These are phyloP conservation scores for Danio jaintianensis DNA, from an alignment of 2,797 vertebrate species.

Conservation along the genomic window DNA sequence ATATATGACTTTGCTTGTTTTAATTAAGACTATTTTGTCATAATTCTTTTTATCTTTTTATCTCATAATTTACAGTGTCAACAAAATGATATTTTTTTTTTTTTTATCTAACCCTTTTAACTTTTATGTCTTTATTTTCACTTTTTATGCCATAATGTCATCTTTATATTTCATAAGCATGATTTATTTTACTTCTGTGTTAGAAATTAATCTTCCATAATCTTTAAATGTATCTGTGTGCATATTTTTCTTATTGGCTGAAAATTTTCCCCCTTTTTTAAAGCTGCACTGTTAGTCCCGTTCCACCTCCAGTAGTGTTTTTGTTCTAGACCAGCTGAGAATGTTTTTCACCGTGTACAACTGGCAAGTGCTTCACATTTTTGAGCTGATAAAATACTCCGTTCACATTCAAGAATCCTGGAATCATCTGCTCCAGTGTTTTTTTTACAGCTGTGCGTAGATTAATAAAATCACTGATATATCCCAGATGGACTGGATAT, in stretches of 20 bases:
- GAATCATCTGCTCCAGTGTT: slow-evolving; percentile 44
- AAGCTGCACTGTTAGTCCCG: slow-evolving; percentile 3
- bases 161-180: background rate
- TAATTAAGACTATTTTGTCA: no score
- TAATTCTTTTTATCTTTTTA: background rate
- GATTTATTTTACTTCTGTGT: background rate
- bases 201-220: background rate
- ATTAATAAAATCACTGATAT: slow-evolving; percentile 44
- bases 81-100: no score
- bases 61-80: background rate
- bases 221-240: background rate
- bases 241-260: background rate
- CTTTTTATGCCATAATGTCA: background rate
- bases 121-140: background rate
- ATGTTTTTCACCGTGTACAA: slow-evolving; percentile 48
- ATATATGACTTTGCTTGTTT: no score
- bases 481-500: slow-evolving; percentile 24
- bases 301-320: slow-evolving; percentile 43
- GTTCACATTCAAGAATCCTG: slow-evolving; percentile 46
- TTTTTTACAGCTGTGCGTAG: slow-evolving; percentile 47
- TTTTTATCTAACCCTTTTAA: background rate
- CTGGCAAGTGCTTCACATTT: slow-evolving; percentile 56
- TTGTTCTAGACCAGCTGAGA: slow-evolving; percentile 38
- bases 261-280: background rate
- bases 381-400: slow-evolving; percentile 55